Evolutionary conservation across 2,113 vertebrate species (phyloP), one percentile per base, ranked within the genome.

Genomic region (Psilopogon haemacephalus): DNA sequence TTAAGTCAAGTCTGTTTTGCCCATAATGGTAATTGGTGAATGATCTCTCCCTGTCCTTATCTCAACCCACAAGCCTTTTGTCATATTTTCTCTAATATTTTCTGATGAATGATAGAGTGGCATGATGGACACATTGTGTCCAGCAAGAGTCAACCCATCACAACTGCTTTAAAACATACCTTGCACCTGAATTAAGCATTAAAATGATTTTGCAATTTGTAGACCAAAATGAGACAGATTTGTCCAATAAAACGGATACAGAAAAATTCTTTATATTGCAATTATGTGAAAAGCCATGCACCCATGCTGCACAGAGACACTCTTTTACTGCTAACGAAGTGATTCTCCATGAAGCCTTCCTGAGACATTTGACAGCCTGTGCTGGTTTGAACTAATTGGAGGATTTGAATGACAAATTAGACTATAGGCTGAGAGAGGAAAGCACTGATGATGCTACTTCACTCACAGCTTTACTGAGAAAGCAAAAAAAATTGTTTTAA

Each of bases 151-250:
- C 19, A 38, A 16, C 14, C 50, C 20, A 55, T 11, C 32, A 76
- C 54, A 55, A 42, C n/a, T 76, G 73, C 55, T 69, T 95, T 72
- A 87, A 82, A 93, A 56, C 19, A 50, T 11, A 55, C 19, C 11
- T 91, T 89, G 27, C 33, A 59, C 90, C 44, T 88, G 81, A 94
- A 65, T 92, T 93, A 0, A 11, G 88, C 76, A 90, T 92, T 82
- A 94, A 12, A 74, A 46, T 86, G 52, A 91, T 86, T 94, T 92
- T 74, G 72, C 88, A 92, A 96, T 94, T 74, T 92, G 80, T 75
- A 87, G 38, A 58, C 56, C 74, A 65, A 71, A 95, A 96, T 83
- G 18, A 33, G 95, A 67, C 86, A 95, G 84, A 88, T 89, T 75
- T 85, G 52, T 59, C 33, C 64, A 89, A 91, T 95, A 87, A 93